Evolutionary conservation across 1,140 invertebrate species (phyloP).

Genomic region (Drosophila obscura): DNA sequence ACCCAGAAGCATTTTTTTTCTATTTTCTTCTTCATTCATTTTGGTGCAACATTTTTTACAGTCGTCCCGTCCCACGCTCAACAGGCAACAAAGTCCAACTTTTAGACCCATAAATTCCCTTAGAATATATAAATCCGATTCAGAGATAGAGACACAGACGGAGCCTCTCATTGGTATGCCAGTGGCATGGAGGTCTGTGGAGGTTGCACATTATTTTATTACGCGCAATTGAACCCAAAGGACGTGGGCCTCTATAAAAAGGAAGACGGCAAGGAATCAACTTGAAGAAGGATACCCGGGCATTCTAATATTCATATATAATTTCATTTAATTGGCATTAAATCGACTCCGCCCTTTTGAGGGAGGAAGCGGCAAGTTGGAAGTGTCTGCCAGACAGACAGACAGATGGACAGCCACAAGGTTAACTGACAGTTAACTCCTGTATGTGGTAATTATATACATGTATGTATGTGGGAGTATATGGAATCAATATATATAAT

Average conservation of each 20-base stretch:
- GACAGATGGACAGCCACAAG: background rate
- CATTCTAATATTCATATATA: conserved; percentile 26
- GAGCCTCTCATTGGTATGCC: conserved; percentile 66
- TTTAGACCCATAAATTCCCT: conserved; percentile 17
- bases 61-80: background rate
- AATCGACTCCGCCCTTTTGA: conserved; percentile 29
- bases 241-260: conserved; percentile 35
- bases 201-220: conserved; percentile 79
- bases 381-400: background rate
- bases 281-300: background rate
- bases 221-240: conserved; percentile 69
- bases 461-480: too few relatives aligned
- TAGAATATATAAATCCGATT: conserved; percentile 11
- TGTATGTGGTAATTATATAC: too few relatives aligned
- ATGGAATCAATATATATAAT: too few relatives aligned
- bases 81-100: conserved; percentile 5
- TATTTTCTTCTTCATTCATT: background rate
- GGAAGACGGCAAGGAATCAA: background rate
- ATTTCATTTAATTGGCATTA: conserved; percentile 37
- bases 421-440: too few relatives aligned
- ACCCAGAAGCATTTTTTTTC: background rate
- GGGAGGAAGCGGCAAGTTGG: background rate
- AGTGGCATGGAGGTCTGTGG: conserved; percentile 42
- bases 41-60: background rate
- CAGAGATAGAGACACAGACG: too few relatives aligned